Conservation (phyloP, 1,140 invertebrate species). For the Lordiphosa stackelbergi region DNA sequence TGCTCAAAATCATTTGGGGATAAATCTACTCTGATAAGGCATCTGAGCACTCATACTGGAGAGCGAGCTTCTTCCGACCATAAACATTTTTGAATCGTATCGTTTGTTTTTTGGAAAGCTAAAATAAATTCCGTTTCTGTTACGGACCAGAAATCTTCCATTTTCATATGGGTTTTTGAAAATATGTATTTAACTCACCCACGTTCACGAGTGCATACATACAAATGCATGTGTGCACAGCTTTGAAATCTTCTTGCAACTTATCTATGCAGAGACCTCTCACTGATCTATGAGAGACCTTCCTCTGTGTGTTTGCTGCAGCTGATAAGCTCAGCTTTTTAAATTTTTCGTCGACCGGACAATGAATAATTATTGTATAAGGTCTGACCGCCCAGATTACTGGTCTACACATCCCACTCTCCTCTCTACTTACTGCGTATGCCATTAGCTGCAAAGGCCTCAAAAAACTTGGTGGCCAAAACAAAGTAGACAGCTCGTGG, state of each 20-base stretch:
- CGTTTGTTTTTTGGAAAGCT: too few species aligned
- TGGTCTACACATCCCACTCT: not conserved
- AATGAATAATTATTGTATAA: slow-evolving; percentile 49
- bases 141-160: too few species aligned
- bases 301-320: slow-evolving; percentile 17
- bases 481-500: slow-evolving; percentile 70
- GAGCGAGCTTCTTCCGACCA: too few species aligned
- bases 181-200: too few species aligned
- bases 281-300: slow-evolving; percentile 22
- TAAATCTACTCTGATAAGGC: too few species aligned
- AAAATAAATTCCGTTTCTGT: too few species aligned
- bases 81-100: too few species aligned
- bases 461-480: slow-evolving; percentile 72
- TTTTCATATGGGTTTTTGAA: too few species aligned
- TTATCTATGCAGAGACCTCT: slow-evolving; percentile 23
- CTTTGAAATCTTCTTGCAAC: not conserved
- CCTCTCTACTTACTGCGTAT: slow-evolving; percentile 68
- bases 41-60: too few species aligned
- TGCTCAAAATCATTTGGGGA: too few species aligned
- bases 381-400: not conserved
- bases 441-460: slow-evolving; percentile 75
- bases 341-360: slow-evolving; percentile 33
- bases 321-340: slow-evolving; percentile 44
- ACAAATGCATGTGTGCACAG: too few species aligned
- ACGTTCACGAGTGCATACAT: too few species aligned